Evolutionary conservation across 30 jellyfish, hydroid and myxozoan genomes (phyloP).

Genomic region (Hydractinia symbiolongicarpus): DNA sequence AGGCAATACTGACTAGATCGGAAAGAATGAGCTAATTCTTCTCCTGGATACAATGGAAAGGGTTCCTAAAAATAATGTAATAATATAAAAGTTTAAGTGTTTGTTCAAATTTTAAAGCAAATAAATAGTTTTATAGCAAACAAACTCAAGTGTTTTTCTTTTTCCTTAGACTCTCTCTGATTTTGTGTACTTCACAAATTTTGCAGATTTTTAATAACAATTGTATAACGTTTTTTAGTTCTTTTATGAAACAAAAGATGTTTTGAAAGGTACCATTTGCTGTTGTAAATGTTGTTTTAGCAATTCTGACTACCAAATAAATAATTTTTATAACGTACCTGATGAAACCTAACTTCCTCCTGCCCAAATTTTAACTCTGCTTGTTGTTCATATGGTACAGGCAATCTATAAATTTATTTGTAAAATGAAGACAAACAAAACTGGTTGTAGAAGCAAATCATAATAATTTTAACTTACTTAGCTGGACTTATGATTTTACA

Average conservation of each 20-base stretch:
- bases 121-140: too few species aligned
- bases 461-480: constrained; percentile 39
- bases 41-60: constrained; percentile 95
- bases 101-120: background rate
- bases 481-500: constrained; percentile 81
- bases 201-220: too few species aligned
- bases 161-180: too few species aligned
- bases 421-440: too few species aligned
- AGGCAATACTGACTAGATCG: background rate
- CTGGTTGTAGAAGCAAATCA: too few species aligned
- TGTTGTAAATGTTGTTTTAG: too few species aligned
- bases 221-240: too few species aligned
- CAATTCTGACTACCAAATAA: background rate
- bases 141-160: too few species aligned
- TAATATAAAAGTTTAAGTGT: background rate
- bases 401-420: constrained; percentile 43
- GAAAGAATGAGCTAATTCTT: constrained; percentile 56
- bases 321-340: constrained; percentile 33
- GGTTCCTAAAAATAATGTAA: constrained; percentile 56
- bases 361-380: constrained; percentile 84
- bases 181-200: too few species aligned
- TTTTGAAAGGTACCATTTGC: background rate
- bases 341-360: constrained; percentile 81
- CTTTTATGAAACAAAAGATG: too few species aligned
- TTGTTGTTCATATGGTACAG: constrained; percentile 61